Conservation (phyloP, 2,797 vertebrate genomes). For the Parauchenoglanis punctatus region DNA sequence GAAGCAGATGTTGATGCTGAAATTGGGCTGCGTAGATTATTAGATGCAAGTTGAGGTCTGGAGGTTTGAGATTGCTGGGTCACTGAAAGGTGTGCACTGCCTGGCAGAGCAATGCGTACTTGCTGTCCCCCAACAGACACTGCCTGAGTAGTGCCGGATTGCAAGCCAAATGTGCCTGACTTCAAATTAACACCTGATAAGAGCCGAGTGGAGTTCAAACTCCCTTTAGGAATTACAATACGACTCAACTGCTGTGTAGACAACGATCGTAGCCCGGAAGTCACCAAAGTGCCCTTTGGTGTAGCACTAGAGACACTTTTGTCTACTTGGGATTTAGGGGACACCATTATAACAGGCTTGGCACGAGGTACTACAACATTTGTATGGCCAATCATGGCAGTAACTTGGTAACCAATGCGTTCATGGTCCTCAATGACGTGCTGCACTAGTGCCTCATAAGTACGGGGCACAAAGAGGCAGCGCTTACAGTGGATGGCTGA, state of each 20-base stretch:
- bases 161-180: conserved; percentile 85
- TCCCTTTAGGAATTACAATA: conserved; percentile 86
- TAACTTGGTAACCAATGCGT: conserved; percentile 96
- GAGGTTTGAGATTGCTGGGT: conserved; percentile 89
- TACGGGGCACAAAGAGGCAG: conserved; percentile 97
- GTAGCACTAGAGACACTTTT: conserved; percentile 90
- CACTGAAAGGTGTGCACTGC: conserved; percentile 86
- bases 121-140: conserved; percentile 80
- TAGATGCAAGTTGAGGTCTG: conserved; percentile 85
- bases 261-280: conserved; percentile 80
- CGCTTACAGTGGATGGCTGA: conserved; percentile 96
- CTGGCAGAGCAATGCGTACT: conserved; percentile 82
- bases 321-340: conserved; percentile 88
- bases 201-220: conserved; percentile 83
- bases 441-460: conserved; percentile 96
- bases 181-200: conserved; percentile 86
- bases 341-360: conserved; percentile 90
- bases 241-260: conserved; percentile 87
- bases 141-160: conserved; percentile 79
- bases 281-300: conserved; percentile 86
- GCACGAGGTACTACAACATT: conserved; percentile 94
- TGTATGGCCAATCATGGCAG: conserved; percentile 98
- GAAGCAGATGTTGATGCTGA: conserved; percentile 77
- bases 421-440: conserved; percentile 99
- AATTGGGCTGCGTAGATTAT: conserved; percentile 81